Base-by-base conservation (phyloP, 2,888 invertebrate genomes). In the Onchidella celtica region DNA sequence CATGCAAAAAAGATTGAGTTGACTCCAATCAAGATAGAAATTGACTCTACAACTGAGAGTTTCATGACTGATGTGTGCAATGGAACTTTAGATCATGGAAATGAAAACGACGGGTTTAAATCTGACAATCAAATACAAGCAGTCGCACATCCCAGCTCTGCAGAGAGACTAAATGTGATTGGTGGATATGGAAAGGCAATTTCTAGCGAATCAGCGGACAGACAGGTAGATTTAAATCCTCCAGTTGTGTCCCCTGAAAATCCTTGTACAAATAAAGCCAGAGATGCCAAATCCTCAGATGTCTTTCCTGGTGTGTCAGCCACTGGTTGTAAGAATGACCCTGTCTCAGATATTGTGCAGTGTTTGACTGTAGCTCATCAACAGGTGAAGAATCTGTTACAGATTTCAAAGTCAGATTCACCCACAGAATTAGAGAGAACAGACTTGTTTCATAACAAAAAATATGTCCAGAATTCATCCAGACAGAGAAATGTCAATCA, bases 321-420 rank as follows among this genome's bases (percentile, higher is more conserved):
- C 14, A 21, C 34, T 3, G 36, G 24, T 36, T 34, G 27, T 61
- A 32, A 73, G n/a, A 38, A 11, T 70, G 36, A n/a, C n/a, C n/a
- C n/a, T n/a, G n/a, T 38, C 21, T 3, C 55, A 32, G 55, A 77
- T 55, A 55, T 77, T 36, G 57, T 68, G 11, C 6, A 55, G 27
- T 77, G 66, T 27, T 59, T 77, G 21, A 36, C 66, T 47, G 47
- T 55, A 6, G 68, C 77, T 68, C 47, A 77, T 2, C 14, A 27
- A 57, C 77, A 77, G 57, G n/a, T 77, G 34, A 21, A 57, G 36
- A 68, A 55, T 36, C 29, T 77, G 14, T 65, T 77, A 27, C 47
- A 61, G 40, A 38, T 24, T 29, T 40, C 61, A 36, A 3, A 32
- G 3, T 6, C 74, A 3, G 24, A 21, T 24, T 4, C 17, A 9